These are phyloP conservation scores for Triplophysa tibetana DNA, from an alignment of 2,113 vertebrate species.

Conservation along the genomic window DNA sequence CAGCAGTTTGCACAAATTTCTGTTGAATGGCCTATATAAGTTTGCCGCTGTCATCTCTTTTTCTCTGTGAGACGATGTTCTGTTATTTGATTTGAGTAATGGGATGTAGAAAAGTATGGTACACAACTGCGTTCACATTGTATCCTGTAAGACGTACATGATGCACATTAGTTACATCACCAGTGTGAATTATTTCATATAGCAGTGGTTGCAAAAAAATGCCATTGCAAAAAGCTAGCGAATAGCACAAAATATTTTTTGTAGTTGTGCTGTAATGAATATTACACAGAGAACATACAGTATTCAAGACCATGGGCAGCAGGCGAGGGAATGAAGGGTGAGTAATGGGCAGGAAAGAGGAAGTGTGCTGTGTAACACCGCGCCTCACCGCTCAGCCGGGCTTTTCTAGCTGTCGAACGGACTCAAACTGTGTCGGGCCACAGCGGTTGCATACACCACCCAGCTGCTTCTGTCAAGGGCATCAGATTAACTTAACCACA, in stretches of 20 bases:
- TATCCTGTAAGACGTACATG: too few relatives aligned
- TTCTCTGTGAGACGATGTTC: too few relatives aligned
- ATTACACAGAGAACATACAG: conserved; percentile 1
- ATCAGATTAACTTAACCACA: conserved; percentile 34
- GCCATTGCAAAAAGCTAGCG: too few relatives aligned
- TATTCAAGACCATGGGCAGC: conserved; percentile 12
- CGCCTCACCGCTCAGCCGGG: conserved; percentile 18
- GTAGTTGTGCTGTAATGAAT: conserved; percentile 14
- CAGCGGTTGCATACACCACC: conserved; percentile 20
- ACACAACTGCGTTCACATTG: too few relatives aligned
- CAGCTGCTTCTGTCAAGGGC: conserved; percentile 39
- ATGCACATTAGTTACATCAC: too few relatives aligned
- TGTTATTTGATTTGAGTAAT: too few relatives aligned
- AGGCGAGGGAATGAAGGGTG: conserved; percentile 14
- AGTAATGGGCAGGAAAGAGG: conserved; percentile 23
- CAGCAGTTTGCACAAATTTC: too few relatives aligned
- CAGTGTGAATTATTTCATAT: too few relatives aligned
- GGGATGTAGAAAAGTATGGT: too few relatives aligned
- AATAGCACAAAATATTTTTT: neutral
- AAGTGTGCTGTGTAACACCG: conserved; percentile 40
- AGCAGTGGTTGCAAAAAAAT: too few relatives aligned
- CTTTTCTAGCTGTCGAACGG: conserved; percentile 27
- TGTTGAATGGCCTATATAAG: too few relatives aligned
- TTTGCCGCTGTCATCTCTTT: too few relatives aligned
- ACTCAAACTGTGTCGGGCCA: conserved; percentile 11